A percentile compares a stretch with the other conserved stretches of the same genome.
These are phyloP conservation scores for Rotaria socialis DNA, from an alignment of 2,888 invertebrate genomes.

Conservation along the genomic window DNA sequence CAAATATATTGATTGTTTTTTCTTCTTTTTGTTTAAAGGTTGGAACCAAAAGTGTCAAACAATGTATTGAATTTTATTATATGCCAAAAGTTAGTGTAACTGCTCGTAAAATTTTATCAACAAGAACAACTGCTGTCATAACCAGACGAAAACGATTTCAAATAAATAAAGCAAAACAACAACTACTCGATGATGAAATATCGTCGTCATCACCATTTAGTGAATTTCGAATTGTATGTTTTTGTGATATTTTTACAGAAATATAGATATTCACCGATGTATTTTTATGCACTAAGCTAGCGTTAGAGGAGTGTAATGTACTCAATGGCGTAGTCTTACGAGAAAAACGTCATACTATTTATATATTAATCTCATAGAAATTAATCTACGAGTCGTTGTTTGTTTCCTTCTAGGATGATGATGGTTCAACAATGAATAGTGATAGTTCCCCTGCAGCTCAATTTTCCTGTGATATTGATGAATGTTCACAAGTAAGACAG, in stretches of 20 bases:
- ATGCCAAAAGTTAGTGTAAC: constrained; percentile 96
- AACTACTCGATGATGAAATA: background rate
- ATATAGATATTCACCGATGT: too few relatives aligned
- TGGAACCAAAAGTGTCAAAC: constrained; percentile 78
- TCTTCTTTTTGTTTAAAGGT: constrained; percentile 54
- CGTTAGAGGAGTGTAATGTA: too few relatives aligned
- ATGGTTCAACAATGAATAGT: background rate
- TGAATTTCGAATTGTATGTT: background rate
- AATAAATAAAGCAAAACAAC: background rate
- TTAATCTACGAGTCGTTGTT: too few relatives aligned
- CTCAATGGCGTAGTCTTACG: too few relatives aligned
- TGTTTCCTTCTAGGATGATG: too few relatives aligned
- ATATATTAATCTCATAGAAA: too few relatives aligned
- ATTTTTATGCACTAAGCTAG: too few relatives aligned
- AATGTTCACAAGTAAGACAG: background rate
- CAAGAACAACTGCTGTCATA: background rate
- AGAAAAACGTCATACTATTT: too few relatives aligned
- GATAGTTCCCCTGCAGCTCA: background rate
- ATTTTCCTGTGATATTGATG: background rate
- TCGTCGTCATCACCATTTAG: background rate
- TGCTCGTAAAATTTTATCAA: constrained; percentile 54
- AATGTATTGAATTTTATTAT: constrained; percentile 94
- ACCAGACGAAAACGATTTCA: background rate
- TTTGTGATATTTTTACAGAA: too few relatives aligned
- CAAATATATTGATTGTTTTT: too few relatives aligned